Conservation (phyloP, 2,888 invertebrate species). For the Antheraea assamensis region DNA sequence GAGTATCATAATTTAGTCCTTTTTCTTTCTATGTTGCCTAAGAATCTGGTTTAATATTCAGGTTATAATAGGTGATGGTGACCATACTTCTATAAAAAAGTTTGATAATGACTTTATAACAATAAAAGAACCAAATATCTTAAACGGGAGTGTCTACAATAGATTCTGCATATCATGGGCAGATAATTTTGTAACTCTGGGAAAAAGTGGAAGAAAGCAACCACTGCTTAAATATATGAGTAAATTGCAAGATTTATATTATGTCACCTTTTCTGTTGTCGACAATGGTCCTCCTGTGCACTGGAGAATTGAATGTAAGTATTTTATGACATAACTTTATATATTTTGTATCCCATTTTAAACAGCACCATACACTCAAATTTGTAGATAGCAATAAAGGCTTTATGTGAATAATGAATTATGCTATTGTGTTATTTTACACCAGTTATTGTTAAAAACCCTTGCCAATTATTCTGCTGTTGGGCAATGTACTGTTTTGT, state of each 20-base stretch:
- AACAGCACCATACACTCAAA: too few relatives aligned
- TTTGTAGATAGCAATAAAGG: too few relatives aligned
- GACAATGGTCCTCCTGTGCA: conserved; percentile 32
- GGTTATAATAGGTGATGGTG: conserved; percentile 46
- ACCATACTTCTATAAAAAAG: conserved; percentile 44
- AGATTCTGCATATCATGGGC: conserved; percentile 79
- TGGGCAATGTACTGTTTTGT: too few relatives aligned
- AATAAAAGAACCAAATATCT: conserved; percentile 65
- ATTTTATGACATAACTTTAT: too few relatives aligned
- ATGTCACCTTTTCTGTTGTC: conserved; percentile 44
- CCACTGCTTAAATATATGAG: conserved; percentile 38
- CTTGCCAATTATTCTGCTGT: too few relatives aligned
- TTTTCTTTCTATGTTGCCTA: not conserved
- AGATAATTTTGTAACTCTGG: conserved; percentile 61
- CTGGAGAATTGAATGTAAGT: conserved; percentile 59
- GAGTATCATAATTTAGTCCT: not conserved
- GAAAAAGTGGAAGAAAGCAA: conserved; percentile 58
- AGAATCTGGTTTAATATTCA: conserved; percentile 27
- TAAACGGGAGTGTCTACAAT: conserved; percentile 63
- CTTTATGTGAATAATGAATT: too few relatives aligned
- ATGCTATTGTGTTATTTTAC: too few relatives aligned
- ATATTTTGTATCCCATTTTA: too few relatives aligned
- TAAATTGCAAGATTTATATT: conserved; percentile 41
- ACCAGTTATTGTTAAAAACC: too few relatives aligned
- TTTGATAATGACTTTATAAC: conserved; percentile 29